Evolutionary conservation across 1,140 invertebrate species (phyloP), one percentile per base, ranked within the genome.

Genomic region (Temnothorax longispinosus): DNA sequence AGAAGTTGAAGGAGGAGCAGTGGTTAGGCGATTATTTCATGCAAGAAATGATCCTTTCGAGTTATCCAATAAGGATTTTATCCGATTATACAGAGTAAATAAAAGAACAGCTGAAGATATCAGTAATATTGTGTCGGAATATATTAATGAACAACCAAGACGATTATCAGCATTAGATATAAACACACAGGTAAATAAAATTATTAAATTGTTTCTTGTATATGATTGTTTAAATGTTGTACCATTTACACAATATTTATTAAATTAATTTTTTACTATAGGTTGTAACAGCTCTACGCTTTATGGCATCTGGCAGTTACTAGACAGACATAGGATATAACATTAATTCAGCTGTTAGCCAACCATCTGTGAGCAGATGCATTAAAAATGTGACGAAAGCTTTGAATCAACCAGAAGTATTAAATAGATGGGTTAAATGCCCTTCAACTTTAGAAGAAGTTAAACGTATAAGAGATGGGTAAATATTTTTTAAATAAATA

Each of bases 401-500:
- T 15, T 15, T 71, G 15, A 71, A 71, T 50, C 11, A 71, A 50
- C 10, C 13, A 15, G 6, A 50, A 18, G 7, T 47, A 50, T 27
- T 71, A 6, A 47, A 50, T 32, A 27, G 21, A 47, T 71, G 44
- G 67, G 2, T 71, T 15, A 32, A 71, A 32, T 71, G n/a, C 6
- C 13, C 21, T 50, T 50, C 41, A 71, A 71, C n/a, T 71, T 50
- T 71, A 10, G n/a, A 47, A 50, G 67, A 71, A 71, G 21, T 71
- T n/a, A 50, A 18, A 71, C 7, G 1, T 67, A 1, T 67, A 44
- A 67, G 38, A 44, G 35, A 64, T 35, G 60, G 32, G 60, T 64
- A 64, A 67, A 21, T 21, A 44, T 41, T 7, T 21, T 44, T 52
- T 52, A 18, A 52, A 52, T 52, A 15, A 15, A 18, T 15, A 52